A percentile compares a stretch with the other conserved stretches of the same genome.
These are phyloP conservation scores for Ovibos moschatus DNA, from an alignment of 2,113 vertebrate species.

Conservation along the genomic window DNA sequence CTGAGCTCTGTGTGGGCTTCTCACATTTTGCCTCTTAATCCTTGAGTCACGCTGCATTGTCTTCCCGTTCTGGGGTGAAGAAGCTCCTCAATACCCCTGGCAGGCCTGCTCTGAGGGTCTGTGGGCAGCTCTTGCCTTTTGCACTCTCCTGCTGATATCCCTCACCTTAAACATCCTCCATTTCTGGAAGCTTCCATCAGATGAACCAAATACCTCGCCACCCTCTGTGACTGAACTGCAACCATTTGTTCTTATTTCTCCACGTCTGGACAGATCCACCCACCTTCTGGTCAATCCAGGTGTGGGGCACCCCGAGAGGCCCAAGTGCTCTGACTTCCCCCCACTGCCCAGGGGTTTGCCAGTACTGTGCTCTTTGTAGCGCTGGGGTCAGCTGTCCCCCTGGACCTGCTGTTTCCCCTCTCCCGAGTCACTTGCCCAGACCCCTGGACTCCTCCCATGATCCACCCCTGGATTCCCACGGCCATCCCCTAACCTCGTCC, in stretches of 20 bases:
- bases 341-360: rapidly evolving
- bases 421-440: rapidly evolving
- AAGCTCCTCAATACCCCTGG: neutral
- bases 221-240: neutral
- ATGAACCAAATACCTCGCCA: neutral
- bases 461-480: neutral
- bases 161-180: neutral
- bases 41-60: neutral
- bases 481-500: neutral
- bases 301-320: neutral
- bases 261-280: neutral
- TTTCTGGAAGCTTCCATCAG: neutral
- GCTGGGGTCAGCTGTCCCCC: neutral
- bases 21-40: neutral
- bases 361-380: neutral
- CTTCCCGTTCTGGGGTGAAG: neutral
- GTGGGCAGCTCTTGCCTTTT: neutral
- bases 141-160: neutral
- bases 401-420: neutral
- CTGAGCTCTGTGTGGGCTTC: neutral
- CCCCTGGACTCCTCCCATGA: neutral
- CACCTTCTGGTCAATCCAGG: neutral
- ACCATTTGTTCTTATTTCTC: neutral
- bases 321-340: neutral
- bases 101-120: neutral